Evolutionary conservation across 2,888 invertebrate species (phyloP).

Genomic region (Scaptomyza reducta): DNA sequence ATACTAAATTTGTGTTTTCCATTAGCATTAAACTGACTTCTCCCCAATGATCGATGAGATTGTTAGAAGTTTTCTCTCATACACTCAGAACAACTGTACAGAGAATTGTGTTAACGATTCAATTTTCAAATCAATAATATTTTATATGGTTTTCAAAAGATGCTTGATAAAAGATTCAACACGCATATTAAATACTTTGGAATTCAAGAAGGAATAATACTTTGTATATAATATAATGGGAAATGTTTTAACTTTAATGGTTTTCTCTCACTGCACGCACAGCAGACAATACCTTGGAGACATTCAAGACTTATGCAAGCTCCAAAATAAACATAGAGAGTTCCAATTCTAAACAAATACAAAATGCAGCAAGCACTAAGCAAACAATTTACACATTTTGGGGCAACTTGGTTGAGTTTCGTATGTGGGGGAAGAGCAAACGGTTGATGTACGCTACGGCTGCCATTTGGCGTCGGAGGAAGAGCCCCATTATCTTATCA

Average conservation of each 20-base stretch:
- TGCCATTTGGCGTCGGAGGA: constrained; percentile 52
- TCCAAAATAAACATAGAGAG: constrained; percentile 32
- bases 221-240: no score
- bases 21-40: not conserved
- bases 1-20: not conserved
- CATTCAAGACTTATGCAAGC: constrained; percentile 25
- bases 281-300: not conserved
- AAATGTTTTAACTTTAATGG: no score
- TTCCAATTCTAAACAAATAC: constrained; percentile 28
- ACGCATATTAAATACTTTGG: not conserved
- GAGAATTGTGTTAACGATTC: no score
- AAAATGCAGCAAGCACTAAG: constrained; percentile 10
- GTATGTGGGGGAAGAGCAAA: not conserved
- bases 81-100: not conserved
- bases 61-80: constrained; percentile 9
- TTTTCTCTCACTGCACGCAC: not conserved
- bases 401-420: not conserved
- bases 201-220: no score
- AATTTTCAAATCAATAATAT: no score
- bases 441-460: constrained; percentile 4
- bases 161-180: no score
- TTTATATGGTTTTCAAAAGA: no score
- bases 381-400: constrained; percentile 5
- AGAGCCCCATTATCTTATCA: constrained; percentile 77
- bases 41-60: constrained; percentile 20